Base-by-base conservation (phyloP, 92 coral and sea anemone genomes). In the Phymanthus crucifer region DNA sequence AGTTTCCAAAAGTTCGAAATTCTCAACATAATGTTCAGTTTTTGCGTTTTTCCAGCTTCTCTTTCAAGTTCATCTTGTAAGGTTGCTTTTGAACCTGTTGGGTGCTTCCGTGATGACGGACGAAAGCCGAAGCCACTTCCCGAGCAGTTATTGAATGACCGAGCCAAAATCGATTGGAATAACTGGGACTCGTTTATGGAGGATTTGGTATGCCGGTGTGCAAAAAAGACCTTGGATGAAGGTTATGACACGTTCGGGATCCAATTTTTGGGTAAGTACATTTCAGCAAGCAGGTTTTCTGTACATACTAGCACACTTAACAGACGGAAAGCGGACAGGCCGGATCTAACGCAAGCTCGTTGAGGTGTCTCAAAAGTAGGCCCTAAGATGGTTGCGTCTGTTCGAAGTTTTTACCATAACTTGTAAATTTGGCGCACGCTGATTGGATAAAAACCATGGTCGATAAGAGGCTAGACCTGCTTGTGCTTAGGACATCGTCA, bases 221-320 rank as follows among this genome's bases (percentile, higher is more conserved):
- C 91, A 1, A 74, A 87, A 70, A 83, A 79, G 75, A 79, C 91
- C 32, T 48, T 83, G 71, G 82, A 83, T 57, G 81, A 79, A 37
- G 91, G 91, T 4, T 87, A 87, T 58, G 88, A 87, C 0, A 87
- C 91, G 1, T 87, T 87, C 58, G 88, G 91, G 1, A 70, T 87
- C 45, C 91, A 87, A 31, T 79, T 47, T 6, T 87, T 78, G 32
- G 91, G 91, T 87, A 54, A 74, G 88, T 1, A 29, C n/a, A 23
- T 27, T n/a, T n/a, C n/a, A n/a, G n/a, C n/a, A n/a, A n/a, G n/a
- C n/a, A n/a, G n/a, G n/a, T n/a, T n/a, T n/a, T n/a, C n/a, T n/a
- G n/a, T n/a, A n/a, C n/a, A n/a, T n/a, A n/a, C n/a, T n/a, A n/a
- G n/a, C n/a, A n/a, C n/a, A n/a, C n/a, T n/a, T n/a, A n/a, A n/a